Conservation (phyloP, 2,113 vertebrate genomes). For the Mastomys coucha region DNA sequence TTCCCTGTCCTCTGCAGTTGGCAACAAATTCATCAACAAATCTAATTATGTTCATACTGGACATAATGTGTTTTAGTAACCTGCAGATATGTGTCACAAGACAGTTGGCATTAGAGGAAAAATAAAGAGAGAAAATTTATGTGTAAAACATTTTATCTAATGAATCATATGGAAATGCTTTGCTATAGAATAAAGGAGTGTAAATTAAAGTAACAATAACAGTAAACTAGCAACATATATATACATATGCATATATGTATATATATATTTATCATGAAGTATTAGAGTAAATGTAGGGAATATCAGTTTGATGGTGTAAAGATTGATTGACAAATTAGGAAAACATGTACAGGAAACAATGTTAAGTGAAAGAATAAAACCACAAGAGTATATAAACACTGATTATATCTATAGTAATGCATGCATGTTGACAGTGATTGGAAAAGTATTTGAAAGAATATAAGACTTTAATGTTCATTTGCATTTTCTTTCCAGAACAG, state of each 20-base stretch:
- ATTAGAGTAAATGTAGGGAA: background rate
- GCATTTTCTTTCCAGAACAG: conserved; percentile 67
- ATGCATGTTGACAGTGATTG: conserved; percentile 52
- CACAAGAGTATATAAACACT: conserved; percentile 64
- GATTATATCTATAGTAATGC: conserved; percentile 60
- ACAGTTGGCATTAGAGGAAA: background rate
- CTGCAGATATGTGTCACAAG: conserved; percentile 19
- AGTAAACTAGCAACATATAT: conserved; percentile 1
- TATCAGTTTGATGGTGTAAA: conserved; percentile 3
- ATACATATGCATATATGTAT: background rate
- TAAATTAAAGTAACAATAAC: conserved; percentile 27
- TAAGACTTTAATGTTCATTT: conserved; percentile 74
- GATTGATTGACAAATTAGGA: background rate
- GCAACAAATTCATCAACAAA: background rate
- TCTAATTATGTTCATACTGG: background rate
- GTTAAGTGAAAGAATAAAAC: conserved; percentile 69
- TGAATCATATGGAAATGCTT: conserved; percentile 29
- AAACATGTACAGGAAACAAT: conserved; percentile 49
- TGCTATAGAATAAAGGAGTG: conserved; percentile 35
- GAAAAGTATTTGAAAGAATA: conserved; percentile 67
- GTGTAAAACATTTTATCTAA: background rate
- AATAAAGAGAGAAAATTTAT: conserved; percentile 7
- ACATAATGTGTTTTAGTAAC: conserved; percentile 7
- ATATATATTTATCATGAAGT: background rate
- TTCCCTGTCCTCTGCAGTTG: background rate